Percentiles rank a stretch among this genome's conserved stretches.
Conservation (phyloP, 2,797 vertebrate species). For the Pseudocheirus occidentalis region DNA sequence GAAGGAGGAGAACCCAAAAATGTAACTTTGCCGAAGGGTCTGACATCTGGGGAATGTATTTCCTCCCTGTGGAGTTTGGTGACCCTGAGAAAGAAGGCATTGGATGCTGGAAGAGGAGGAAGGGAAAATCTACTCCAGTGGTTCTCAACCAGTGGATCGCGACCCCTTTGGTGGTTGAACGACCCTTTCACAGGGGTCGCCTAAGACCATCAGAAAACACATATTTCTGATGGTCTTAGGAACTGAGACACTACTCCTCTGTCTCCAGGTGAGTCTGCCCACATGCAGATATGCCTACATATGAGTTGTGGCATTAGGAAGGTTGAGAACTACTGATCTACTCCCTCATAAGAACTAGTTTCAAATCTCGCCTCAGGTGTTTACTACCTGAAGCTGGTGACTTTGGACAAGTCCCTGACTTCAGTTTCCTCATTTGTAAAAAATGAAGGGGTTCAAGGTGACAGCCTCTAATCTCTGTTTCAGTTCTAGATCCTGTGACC, state of each 20-base stretch:
- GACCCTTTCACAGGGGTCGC: too few relatives aligned
- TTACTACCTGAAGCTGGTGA: neutral
- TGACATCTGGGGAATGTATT: neutral
- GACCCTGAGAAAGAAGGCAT: neutral
- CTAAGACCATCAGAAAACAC: too few relatives aligned
- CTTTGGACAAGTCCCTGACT: neutral
- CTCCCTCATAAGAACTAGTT: neutral
- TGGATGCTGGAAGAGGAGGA: neutral
- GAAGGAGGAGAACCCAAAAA: neutral
- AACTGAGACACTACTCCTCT: too few relatives aligned
- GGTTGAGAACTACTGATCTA: too few relatives aligned
- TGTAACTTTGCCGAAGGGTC: neutral
- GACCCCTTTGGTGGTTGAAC: too few relatives aligned
- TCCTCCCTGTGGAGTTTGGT: neutral
- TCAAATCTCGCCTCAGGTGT: neutral
- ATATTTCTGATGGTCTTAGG: too few relatives aligned
- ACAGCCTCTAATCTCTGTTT: neutral
- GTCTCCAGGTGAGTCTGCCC: too few relatives aligned
- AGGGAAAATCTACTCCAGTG: too few relatives aligned
- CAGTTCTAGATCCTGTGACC: neutral
- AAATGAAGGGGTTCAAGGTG: neutral
- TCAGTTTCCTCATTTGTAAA: neutral
- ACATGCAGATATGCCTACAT: too few relatives aligned
- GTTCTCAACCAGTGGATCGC: too few relatives aligned
- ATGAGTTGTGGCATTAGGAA: too few relatives aligned